Evolutionary conservation across 1,140 invertebrate species (phyloP).

Genomic region (Macrocentrus cingulum): DNA sequence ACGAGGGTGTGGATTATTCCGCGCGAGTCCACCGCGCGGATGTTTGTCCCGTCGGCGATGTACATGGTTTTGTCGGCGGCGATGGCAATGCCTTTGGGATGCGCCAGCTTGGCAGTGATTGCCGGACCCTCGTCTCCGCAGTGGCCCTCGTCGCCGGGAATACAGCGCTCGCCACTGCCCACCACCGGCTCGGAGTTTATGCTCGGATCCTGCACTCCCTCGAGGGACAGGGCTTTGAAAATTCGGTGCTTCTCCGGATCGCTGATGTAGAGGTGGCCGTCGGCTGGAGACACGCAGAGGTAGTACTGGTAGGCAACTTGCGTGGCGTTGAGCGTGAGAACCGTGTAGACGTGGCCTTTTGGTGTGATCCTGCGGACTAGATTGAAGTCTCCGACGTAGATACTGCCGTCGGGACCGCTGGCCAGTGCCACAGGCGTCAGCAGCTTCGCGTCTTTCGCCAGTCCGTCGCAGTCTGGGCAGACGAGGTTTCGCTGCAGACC

Average conservation of each 20-base stretch:
- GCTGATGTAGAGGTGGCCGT: slow-evolving; percentile 94
- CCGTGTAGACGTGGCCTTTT: slow-evolving; percentile 87
- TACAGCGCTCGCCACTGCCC: slow-evolving; percentile 93
- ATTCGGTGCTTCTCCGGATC: slow-evolving; percentile 91
- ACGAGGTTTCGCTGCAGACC: slow-evolving; percentile 77
- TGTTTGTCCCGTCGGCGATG: slow-evolving; percentile 92
- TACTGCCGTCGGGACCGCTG: slow-evolving; percentile 90
- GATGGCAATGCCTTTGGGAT: slow-evolving; percentile 95
- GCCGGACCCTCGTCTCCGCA: slow-evolving; percentile 94
- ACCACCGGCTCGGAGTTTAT: slow-evolving; percentile 89
- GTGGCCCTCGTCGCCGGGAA: slow-evolving; percentile 84
- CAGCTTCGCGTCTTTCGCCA: slow-evolving; percentile 82
- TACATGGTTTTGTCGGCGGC: slow-evolving; percentile 90
- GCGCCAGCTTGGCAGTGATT: slow-evolving; percentile 84
- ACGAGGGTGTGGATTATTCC: slow-evolving; percentile 94
- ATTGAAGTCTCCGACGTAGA: slow-evolving; percentile 98
- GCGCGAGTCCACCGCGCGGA: slow-evolving; percentile 84
- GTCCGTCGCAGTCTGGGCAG: slow-evolving; percentile 83
- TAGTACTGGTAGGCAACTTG: slow-evolving; percentile 95
- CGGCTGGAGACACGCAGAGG: slow-evolving; percentile 90
- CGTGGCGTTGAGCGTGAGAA: slow-evolving; percentile 87
- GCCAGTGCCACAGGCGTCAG: slow-evolving; percentile 91
- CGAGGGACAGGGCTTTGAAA: slow-evolving; percentile 71
- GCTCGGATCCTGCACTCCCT: slow-evolving; percentile 77
- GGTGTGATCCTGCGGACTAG: slow-evolving; percentile 90